A percentile compares a stretch with the other conserved stretches of the same genome.
phyloP scores from a whole-genome alignment of 2,113 vertebrate genomes.

The Phylloscopus whistleri region DNA sequence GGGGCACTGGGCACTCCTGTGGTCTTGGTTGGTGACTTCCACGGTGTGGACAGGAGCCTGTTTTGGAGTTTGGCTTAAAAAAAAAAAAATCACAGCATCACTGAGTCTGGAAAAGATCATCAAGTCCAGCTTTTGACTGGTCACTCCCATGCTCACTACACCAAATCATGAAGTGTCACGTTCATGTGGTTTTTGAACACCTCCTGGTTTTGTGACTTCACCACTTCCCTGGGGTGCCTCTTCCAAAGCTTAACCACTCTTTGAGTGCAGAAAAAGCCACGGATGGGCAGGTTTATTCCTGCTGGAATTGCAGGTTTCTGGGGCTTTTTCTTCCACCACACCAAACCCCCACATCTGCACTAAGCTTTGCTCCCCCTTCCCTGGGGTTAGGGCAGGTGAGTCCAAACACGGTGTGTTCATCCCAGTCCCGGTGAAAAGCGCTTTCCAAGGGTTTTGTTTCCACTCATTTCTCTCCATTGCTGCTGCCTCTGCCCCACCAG shows the following conservation, averaged over 20 bases:
- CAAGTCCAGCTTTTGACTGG: neutral
- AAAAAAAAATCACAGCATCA: neutral
- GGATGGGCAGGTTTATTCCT: neutral
- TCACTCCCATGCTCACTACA: neutral
- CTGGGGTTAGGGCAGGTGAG: neutral
- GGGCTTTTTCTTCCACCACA: neutral
- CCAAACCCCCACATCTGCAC: neutral
- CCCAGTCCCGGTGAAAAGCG: neutral
- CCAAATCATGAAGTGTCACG: rapidly evolving
- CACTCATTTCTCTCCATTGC: neutral
- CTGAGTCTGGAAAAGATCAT: neutral
- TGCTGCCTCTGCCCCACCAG: neutral
- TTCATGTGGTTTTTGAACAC: neutral
- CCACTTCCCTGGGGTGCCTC: no score
- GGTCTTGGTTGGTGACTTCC: neutral
- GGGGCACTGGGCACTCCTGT: no score
- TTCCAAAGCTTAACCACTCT: neutral
- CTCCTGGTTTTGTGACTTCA: neutral
- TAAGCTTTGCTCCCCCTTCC: neutral
- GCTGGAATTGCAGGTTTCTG: neutral
- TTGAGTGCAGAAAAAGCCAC: neutral
- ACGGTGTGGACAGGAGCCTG: neutral
- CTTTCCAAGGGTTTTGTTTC: neutral
- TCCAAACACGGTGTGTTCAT: neutral
- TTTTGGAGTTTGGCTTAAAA: neutral